A percentile compares a stretch with the other conserved stretches of the same genome.
phyloP scores from a whole-genome alignment of 92 coral and sea anemone genomes.

The Ricordea florida region DNA sequence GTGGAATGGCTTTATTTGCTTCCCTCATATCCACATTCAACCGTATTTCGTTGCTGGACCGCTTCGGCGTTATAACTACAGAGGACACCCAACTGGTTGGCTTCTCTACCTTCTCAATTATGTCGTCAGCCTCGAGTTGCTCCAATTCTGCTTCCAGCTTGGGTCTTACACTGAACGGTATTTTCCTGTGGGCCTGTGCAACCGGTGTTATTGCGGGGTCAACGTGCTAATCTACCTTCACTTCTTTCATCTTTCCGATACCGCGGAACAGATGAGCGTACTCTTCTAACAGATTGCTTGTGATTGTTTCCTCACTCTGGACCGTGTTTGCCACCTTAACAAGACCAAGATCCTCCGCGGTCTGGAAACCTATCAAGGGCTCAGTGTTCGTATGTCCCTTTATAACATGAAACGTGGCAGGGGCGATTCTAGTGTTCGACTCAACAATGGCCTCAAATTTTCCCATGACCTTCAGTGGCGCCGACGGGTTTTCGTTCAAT shows the following conservation, averaged over 20 bases:
- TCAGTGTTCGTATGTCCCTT: slow-evolving; percentile 1
- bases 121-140: too few relatives aligned
- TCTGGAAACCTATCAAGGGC: slow-evolving; percentile 3
- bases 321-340: background rate
- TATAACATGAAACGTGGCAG: too few relatives aligned
- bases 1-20: too few relatives aligned
- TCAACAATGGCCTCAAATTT: slow-evolving; percentile 28
- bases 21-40: too few relatives aligned
- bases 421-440: slow-evolving; percentile 22
- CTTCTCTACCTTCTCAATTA: too few relatives aligned
- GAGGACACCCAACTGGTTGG: too few relatives aligned
- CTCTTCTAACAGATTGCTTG: background rate
- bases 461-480: slow-evolving; percentile 21
- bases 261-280: slow-evolving; percentile 7
- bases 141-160: too few relatives aligned
- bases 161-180: too few relatives aligned
- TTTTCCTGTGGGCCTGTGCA: slow-evolving; percentile 3
- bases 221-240: slow-evolving; percentile 9
- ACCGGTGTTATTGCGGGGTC: slow-evolving; percentile 9
- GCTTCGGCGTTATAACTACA: too few relatives aligned
- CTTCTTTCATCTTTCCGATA: slow-evolving; percentile 2
- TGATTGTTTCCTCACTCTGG: background rate
- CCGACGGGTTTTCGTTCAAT: too few relatives aligned
- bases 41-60: too few relatives aligned
- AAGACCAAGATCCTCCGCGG: background rate